Base-by-base conservation (phyloP, 2,113 vertebrate genomes). In the Labeo catla region DNA sequence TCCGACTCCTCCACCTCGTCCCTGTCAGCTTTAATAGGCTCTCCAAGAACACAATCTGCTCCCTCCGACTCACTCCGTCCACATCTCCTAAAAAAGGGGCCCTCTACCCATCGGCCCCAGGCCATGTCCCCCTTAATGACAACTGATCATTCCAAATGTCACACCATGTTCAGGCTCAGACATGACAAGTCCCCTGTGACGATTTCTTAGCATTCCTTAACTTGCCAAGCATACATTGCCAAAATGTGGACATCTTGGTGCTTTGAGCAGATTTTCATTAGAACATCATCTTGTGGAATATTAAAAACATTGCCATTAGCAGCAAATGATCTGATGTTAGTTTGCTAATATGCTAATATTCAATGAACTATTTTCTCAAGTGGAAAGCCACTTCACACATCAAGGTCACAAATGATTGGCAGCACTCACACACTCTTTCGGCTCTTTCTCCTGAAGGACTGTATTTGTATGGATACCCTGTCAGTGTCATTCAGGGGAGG, bases 1-100 rank as follows among this genome's bases (percentile, higher is more conserved):
- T 94, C 95, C 95, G 93, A 95, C 93, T 93, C 93, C 93, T 91
- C 94, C 93, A 94, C 95, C 92, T 94, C 95, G 94, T 95, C 94
- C 91, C 96, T 97, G 97, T 98, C 97, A 97, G 94, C 93, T 97
- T 96, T 96, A 98, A 99, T 98, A 96, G 96, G 95, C 94, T 95
- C 93, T 96, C 96, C 95, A 95, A 97, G 94, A 96, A 95, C 94
- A 95, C 95, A 96, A 95, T 98, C 97, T 97, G 97, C 86, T 94
- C 93, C 89, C 93, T 89, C 94, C 94, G 96, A 96, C 95, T 95
- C 92, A 94, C 95, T 95, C 94, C 93, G 3, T 39, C 39, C 93
- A 94, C 96, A 94, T 93, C 93, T 93, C 91, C 92, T 88, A 88
- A 90, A 94, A 95, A 94, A 92, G 91, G 92, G 81, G 88, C 95